phyloP scores from a whole-genome alignment of 2,797 vertebrate species.

The Dryobates pubescens region DNA sequence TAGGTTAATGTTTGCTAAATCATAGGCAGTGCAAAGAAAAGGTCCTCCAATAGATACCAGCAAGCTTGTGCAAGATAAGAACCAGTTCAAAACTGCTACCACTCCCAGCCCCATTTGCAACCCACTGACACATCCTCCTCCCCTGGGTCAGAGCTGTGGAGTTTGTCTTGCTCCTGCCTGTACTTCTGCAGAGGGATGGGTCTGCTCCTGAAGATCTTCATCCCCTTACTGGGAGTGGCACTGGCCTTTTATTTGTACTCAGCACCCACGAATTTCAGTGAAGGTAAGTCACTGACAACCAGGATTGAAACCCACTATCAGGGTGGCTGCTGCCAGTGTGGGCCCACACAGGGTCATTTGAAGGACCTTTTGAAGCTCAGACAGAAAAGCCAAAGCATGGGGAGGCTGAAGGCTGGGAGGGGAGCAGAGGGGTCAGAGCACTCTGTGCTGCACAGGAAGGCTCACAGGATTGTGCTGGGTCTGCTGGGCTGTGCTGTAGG shows the following conservation, averaged over 20 bases:
- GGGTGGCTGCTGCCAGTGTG: fast-evolving
- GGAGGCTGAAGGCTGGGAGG: not conserved
- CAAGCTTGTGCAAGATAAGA: not conserved
- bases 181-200: slow-evolving; percentile 42
- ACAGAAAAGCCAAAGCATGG: fast-evolving
- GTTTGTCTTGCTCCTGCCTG: not conserved
- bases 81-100: not conserved
- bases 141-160: fast-evolving
- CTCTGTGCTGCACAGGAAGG: not conserved
- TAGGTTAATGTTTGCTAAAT: slow-evolving; percentile 49
- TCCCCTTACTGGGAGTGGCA: slow-evolving; percentile 59
- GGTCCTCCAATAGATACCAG: not conserved
- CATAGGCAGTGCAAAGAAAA: not conserved
- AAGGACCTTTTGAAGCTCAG: not conserved
- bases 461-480: fast-evolving
- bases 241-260: slow-evolving; percentile 73
- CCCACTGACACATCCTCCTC: not conserved
- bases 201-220: slow-evolving; percentile 58
- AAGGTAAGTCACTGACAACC: slow-evolving; percentile 57
- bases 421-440: not conserved
- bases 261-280: slow-evolving; percentile 38
- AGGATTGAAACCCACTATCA: fast-evolving
- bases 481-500: not conserved
- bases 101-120: not conserved
- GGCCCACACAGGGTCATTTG: fast-evolving